These are phyloP conservation scores for Myotis myotis DNA, from an alignment of 2,797 vertebrate genomes.

Conservation along the genomic window DNA sequence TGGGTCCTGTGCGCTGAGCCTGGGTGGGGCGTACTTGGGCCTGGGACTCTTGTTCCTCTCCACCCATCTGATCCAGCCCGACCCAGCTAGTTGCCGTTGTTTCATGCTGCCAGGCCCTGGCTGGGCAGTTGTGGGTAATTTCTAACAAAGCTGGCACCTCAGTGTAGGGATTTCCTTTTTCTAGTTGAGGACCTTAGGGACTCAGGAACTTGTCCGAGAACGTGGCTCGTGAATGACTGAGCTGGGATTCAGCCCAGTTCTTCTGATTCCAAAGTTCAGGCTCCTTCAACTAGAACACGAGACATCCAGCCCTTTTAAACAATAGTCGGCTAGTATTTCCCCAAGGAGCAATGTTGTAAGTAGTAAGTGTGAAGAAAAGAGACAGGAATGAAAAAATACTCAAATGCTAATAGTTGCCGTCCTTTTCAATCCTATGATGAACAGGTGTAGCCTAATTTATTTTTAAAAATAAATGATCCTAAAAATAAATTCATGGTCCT, in stretches of 20 bases:
- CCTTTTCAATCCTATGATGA: background rate
- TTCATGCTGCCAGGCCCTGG: background rate
- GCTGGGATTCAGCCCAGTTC: background rate
- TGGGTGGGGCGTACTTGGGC: fast-evolving
- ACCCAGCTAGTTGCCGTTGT: background rate
- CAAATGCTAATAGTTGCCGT: background rate
- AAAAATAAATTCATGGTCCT: background rate
- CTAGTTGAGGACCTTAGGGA: background rate
- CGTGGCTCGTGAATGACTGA: background rate
- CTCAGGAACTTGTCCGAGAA: background rate
- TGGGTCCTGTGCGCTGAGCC: background rate
- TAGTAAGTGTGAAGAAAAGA: background rate
- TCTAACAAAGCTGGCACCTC: background rate
- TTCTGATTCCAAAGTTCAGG: background rate
- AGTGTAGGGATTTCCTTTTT: background rate
- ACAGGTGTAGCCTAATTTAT: background rate
- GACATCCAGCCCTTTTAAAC: background rate
- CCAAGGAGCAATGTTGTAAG: background rate
- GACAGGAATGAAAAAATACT: background rate
- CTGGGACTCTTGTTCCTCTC: background rate
- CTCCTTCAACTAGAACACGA: background rate
- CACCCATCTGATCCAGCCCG: background rate
- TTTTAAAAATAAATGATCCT: background rate
- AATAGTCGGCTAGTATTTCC: background rate
- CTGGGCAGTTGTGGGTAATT: background rate